Evolutionary conservation across 2,888 invertebrate genomes (phyloP).

Genomic region (Hydrotaea diabolus): DNA sequence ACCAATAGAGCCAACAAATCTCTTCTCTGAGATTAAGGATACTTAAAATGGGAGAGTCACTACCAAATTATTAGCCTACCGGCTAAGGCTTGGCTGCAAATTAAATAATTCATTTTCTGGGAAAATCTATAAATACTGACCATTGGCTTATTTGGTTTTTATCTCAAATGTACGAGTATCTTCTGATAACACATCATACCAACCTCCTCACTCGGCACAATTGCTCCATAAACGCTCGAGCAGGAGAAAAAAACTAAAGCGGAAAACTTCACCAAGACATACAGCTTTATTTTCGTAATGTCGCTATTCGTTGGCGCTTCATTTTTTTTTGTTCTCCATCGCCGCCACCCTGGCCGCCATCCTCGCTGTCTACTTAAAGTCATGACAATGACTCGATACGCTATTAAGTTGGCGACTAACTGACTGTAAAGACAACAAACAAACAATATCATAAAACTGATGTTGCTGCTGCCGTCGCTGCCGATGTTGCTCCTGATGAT

Average conservation of each 20-base stretch:
- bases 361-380: slow-evolving; percentile 73
- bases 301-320: slow-evolving; percentile 23
- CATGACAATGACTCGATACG: slow-evolving; percentile 69
- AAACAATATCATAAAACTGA: slow-evolving; percentile 52
- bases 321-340: slow-evolving; percentile 22
- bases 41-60: no score
- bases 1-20: no score
- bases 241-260: not conserved
- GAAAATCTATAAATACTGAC: no score
- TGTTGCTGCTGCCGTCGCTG: not conserved
- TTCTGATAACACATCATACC: no score
- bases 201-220: no score
- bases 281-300: slow-evolving; percentile 34
- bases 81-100: no score
- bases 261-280: not conserved
- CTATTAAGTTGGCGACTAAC: slow-evolving; percentile 78
- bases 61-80: no score
- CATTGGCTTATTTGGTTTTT: no score
- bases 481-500: not conserved
- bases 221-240: not conserved
- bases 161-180: no score
- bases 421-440: slow-evolving; percentile 68
- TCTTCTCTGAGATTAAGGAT: no score
- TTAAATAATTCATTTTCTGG: no score
- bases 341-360: slow-evolving; percentile 38